These are phyloP conservation scores for Siderastrea siderea DNA, from an alignment of 92 coral and sea anemone species.

Conservation along the genomic window DNA sequence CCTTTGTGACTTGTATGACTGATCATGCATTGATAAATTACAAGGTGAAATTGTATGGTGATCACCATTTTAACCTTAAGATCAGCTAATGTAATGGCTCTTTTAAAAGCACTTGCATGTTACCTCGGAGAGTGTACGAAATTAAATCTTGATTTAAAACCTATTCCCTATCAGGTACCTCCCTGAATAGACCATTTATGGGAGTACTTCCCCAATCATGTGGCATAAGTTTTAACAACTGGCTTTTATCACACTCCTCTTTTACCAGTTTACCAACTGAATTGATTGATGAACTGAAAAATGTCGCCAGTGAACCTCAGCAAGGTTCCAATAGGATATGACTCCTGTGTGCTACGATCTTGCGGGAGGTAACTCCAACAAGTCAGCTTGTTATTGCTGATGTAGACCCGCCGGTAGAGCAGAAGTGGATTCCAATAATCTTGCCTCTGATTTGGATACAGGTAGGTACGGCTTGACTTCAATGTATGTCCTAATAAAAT, in stretches of 20 bases:
- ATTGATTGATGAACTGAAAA: constrained; percentile 83
- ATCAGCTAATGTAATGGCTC: too few species aligned
- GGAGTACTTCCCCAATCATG: too few species aligned
- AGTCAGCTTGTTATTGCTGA: constrained; percentile 76
- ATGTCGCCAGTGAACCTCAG: constrained; percentile 87
- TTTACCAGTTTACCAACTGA: constrained; percentile 68
- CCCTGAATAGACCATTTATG: too few species aligned
- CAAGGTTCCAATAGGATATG: constrained; percentile 88
- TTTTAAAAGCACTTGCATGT: too few species aligned
- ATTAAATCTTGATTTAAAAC: too few species aligned
- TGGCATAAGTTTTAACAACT: too few species aligned
- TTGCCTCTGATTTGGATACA: constrained; percentile 90
- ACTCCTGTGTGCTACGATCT: constrained; percentile 83
- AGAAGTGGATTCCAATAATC: constrained; percentile 82
- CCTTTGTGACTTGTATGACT: too few species aligned
- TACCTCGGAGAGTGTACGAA: too few species aligned
- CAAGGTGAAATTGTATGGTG: too few species aligned
- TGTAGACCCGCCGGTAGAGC: constrained; percentile 90
- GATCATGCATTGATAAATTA: too few species aligned
- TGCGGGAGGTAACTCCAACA: constrained; percentile 87
- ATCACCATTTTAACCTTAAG: too few species aligned
- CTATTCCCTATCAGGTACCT: too few species aligned
- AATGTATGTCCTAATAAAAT: background rate
- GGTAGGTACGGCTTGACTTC: constrained; percentile 28
- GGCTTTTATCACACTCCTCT: background rate